These are phyloP conservation scores for Trachymyrmex septentrionalis DNA, from an alignment of 1,140 invertebrate species.

Conservation along the genomic window DNA sequence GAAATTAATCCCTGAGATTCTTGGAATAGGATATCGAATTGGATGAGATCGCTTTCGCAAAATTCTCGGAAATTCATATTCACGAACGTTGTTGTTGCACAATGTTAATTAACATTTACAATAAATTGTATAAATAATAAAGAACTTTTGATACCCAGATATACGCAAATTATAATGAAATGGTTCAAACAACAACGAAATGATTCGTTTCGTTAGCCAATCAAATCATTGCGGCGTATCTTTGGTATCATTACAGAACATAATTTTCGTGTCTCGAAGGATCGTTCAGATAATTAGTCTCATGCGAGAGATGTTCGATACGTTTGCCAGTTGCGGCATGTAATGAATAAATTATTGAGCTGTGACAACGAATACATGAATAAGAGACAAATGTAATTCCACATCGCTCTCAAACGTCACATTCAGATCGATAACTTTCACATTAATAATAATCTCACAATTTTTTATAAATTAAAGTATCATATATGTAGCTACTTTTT, in stretches of 20 bases:
- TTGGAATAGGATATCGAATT: not conserved
- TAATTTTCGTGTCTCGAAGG: not conserved
- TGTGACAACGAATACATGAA: constrained; percentile 15
- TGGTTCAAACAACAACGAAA: not conserved
- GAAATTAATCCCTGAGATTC: constrained; percentile 13
- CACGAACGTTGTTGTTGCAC: not conserved
- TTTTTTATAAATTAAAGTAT: not conserved
- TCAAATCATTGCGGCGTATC: not conserved
- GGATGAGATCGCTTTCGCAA: not conserved
- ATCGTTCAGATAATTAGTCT: constrained; percentile 23
- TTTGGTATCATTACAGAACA: not conserved
- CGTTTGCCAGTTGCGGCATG: not conserved
- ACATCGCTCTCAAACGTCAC: not conserved
- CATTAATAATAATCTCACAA: not conserved
- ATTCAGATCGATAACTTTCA: not conserved
- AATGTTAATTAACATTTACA: not conserved
- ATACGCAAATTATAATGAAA: not conserved
- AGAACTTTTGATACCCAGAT: not conserved
- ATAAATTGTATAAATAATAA: constrained; percentile 9
- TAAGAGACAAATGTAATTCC: constrained; percentile 21
- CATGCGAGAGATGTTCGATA: not conserved
- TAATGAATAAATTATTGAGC: not conserved
- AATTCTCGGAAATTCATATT: not conserved
- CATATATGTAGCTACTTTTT: not conserved
- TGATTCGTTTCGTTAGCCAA: not conserved